phyloP scores from a whole-genome alignment of 2,797 vertebrate genomes.

The Hozukius guyotensis region DNA sequence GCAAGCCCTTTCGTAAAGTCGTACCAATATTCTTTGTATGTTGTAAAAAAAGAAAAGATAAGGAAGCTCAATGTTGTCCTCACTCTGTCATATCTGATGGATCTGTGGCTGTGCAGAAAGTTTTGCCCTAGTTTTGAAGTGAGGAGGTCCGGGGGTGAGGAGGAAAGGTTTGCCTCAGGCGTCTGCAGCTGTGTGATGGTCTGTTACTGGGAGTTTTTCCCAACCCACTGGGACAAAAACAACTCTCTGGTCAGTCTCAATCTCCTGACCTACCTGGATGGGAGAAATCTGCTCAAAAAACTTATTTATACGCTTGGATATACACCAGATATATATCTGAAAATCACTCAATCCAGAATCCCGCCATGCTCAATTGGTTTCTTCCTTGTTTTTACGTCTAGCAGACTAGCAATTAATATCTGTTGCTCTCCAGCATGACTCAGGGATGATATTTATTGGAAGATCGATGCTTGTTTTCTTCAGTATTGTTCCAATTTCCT shows the following conservation, averaged over 20 bases:
- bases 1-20: background rate
- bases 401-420: conserved; percentile 67
- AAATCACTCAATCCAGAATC: conserved; percentile 23
- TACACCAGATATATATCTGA: background rate
- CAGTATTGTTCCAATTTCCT: conserved; percentile 80
- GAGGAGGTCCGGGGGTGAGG: conserved; percentile 70
- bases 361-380: conserved; percentile 6
- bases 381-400: conserved; percentile 43
- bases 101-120: conserved; percentile 67
- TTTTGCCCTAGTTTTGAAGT: conserved; percentile 77
- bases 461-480: conserved; percentile 76
- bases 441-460: conserved; percentile 67
- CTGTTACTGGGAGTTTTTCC: conserved; percentile 71
- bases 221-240: conserved; percentile 61
- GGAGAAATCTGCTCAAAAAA: conserved; percentile 46
- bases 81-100: conserved; percentile 77
- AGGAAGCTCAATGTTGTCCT: conserved; percentile 57
- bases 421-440: conserved; percentile 64
- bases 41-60: conserved; percentile 3
- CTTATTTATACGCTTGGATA: background rate
- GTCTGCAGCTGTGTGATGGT: conserved; percentile 73
- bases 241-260: conserved; percentile 75
- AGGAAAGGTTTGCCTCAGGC: conserved; percentile 78
- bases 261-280: conserved; percentile 61
- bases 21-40: background rate